Conservation (phyloP, 2,888 invertebrate species). For the Meliscaeva auricollis region DNA sequence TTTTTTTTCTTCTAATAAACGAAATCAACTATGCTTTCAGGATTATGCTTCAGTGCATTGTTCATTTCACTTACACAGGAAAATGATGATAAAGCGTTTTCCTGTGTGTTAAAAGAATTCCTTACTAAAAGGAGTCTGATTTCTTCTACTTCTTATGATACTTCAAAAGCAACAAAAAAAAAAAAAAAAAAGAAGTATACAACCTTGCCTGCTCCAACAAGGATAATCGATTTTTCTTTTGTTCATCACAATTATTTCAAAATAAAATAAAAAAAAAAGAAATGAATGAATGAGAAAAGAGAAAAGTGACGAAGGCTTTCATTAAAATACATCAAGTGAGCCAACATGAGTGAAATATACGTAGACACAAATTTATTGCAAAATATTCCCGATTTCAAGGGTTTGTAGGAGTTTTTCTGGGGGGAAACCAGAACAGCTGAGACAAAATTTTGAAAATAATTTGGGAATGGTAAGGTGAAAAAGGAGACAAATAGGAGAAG, state of each 20-base stretch:
- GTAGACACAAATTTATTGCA: not conserved
- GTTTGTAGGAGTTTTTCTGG: no score
- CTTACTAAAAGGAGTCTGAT: not conserved
- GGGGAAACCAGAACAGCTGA: not conserved
- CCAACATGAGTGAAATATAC: constrained; percentile 1
- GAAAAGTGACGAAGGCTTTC: constrained; percentile 1
- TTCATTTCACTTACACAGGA: constrained; percentile 59
- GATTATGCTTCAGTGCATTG: constrained; percentile 46
- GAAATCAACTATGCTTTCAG: no score
- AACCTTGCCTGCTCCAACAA: not conserved
- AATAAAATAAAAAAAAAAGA: constrained; percentile 6
- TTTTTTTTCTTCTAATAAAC: no score
- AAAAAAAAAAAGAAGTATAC: not conserved
- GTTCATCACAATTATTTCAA: constrained; percentile 42
- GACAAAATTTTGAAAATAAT: not conserved
- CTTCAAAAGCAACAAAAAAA: not conserved
- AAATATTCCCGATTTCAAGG: no score
- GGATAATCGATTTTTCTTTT: constrained; percentile 63
- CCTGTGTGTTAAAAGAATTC: constrained; percentile 8
- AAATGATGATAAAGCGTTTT: constrained; percentile 63
- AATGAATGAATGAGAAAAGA: not conserved
- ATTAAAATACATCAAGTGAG: constrained; percentile 13
- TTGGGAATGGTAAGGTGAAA: not conserved
- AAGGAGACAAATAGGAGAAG: not conserved
- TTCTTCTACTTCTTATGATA: constrained; percentile 1